Percentiles rank a stretch among this genome's conserved stretches.
These are phyloP conservation scores for Eidolon dupreanum DNA, from an alignment of 2,797 vertebrate genomes.

Conservation along the genomic window DNA sequence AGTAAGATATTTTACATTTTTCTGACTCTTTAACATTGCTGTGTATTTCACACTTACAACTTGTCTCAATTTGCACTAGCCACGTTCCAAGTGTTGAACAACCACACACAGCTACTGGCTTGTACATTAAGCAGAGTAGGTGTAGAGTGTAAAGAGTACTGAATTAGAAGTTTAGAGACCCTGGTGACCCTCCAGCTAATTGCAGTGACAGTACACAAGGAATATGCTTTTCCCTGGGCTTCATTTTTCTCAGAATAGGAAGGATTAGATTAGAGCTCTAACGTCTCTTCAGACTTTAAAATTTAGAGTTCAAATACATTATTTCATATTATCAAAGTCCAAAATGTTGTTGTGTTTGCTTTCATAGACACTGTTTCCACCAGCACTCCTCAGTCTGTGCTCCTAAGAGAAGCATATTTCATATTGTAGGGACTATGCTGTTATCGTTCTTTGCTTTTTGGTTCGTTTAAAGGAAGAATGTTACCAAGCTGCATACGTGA, in stretches of 20 bases:
- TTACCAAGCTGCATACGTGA: not conserved
- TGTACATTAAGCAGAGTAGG: not conserved
- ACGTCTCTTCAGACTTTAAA: constrained; percentile 42
- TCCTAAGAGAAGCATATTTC: not conserved
- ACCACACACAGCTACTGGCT: not conserved
- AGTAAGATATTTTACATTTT: not conserved
- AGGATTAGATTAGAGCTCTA: not conserved
- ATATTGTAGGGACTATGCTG: not conserved
- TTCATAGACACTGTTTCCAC: not conserved
- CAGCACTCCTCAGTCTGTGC: constrained; percentile 15
- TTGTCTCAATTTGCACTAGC: not conserved
- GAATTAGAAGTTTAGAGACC: not conserved
- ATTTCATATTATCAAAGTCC: constrained; percentile 24
- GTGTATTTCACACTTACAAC: not conserved
- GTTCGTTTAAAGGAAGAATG: constrained; percentile 30
- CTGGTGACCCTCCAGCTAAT: not conserved
- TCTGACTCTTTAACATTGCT: constrained; percentile 8
- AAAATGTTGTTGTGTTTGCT: not conserved
- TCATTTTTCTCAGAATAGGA: constrained; percentile 44
- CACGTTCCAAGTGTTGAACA: not conserved
- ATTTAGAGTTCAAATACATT: constrained; percentile 13
- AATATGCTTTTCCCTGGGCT: not conserved
- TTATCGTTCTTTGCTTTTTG: constrained; percentile 34
- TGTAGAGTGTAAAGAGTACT: not conserved
- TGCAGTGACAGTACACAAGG: not conserved